Base-by-base conservation (phyloP, 2,113 vertebrate species). In the Salvelinus alpinus region DNA sequence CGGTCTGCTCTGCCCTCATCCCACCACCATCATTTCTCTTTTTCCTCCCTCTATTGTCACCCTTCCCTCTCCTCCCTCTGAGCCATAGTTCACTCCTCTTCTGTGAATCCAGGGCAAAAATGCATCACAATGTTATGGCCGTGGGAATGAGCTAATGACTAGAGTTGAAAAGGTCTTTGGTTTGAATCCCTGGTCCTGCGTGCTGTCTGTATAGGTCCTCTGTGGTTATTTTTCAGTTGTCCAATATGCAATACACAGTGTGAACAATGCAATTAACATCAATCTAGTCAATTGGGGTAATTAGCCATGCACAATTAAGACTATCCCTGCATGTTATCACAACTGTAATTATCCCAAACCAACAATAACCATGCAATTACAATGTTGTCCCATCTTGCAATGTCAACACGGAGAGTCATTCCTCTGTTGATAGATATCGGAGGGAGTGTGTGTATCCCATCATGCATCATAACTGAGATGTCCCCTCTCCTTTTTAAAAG, bases 341-440 rank as follows among this genome's bases (percentile, higher is more conserved):
- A 88, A 81, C 85, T 85, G 79, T 90, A 90, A 91, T 91, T 90
- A 90, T 66, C 57, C 75, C 84, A 72, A 86, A 85, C 86, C 85
- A 85, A 88, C 86, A 84, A 80, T 81, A 83, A 81, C 80, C 18
- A 79, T 78, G 71, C 73, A 83, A 85, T 90, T 82, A 84, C 81
- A 76, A 62, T 73, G 87, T 44, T 34, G 82, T 27, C 18, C 11
- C 54, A 22, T 34, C 16, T 18, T 14, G n/a, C 51, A n/a, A 4
- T 72, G 25, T 67, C 20, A 34, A 57, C 6, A 22, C 8, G 74
- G 66, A 79, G 64, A 51, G 70, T 66, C 74, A 48, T 80, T 20
- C 13, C 38, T 73, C 71, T 12, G 44, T 27, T 16, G 74, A 67
- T 62, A 77, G 25, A 74, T 65, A 85, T 71, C 2, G 68, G 68